Base-by-base conservation (phyloP, 2,797 vertebrate genomes). In the Acanthiza pusilla region DNA sequence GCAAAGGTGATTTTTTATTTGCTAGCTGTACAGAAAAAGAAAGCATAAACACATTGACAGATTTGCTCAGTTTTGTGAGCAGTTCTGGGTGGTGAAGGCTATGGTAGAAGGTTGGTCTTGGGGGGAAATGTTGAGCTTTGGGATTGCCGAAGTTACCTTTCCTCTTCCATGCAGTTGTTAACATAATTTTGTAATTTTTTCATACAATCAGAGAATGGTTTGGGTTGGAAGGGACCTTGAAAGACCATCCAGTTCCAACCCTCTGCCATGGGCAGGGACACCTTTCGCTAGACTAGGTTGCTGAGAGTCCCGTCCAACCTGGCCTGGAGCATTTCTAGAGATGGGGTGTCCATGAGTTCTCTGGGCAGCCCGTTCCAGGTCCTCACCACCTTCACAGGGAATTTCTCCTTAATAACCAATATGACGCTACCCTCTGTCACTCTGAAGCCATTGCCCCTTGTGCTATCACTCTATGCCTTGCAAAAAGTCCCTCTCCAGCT, bases 281-380 rank as follows among this genome's bases (percentile, higher is more conserved):
- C 11, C 26, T 61, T 20, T 27, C 40, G 21, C 40, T 21, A 11
- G 5, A 5, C 11, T 22, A 43, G 30, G 4, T 3, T 85, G 9
- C 54, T 85, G 40, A 5, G 11, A 61, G 61, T 10, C 16, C 34
- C 13, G 25, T 54, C 74, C 61, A 78, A 0, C 26, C 67, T 61
- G 47, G 16, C 32, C 27, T 36, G 42, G 42, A 12, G 10, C 60
- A 55, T 42, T 67, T 30, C 54, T 27, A 22, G 29, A 15, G 42
- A n/a, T 61, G 34, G 32, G 26, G 7, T 8, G 10, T 7, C 30
- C n/a, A 0, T 15, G 4, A 23, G 4, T 55, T n/a, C 47, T 38
- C 61, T 48, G 74, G 22, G 36, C 27, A 7, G 2, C 47, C 42
- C 0, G 0, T 43, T 60, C 74, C 67, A 61, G 47, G 5, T 27